phyloP scores from a whole-genome alignment of 2,888 invertebrate genomes.

The Chirona hameri region DNA sequence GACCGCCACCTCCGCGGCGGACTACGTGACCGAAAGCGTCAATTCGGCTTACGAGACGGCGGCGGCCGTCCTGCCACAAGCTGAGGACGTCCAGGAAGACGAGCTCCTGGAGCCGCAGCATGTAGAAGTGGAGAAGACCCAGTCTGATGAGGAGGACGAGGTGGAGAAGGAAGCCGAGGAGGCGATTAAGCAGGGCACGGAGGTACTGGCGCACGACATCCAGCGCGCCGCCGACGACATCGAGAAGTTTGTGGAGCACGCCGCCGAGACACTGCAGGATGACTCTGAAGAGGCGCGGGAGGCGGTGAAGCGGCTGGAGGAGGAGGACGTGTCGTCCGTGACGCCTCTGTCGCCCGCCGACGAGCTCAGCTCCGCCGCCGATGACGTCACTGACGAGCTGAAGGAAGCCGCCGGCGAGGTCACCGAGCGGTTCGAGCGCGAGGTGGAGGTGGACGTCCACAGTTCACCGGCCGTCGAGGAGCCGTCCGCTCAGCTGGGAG shows the following conservation, averaged over 20 bases:
- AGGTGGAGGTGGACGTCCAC: background rate
- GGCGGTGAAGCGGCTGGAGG: background rate
- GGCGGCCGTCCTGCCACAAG: background rate
- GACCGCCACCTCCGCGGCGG: background rate
- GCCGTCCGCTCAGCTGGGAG: background rate
- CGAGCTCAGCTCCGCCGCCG: background rate
- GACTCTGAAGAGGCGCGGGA: background rate
- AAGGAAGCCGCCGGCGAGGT: background rate
- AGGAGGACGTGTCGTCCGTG: background rate
- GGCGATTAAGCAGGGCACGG: background rate
- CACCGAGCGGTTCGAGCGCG: background rate
- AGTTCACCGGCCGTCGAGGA: background rate
- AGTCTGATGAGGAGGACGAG: background rate
- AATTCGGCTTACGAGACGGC: background rate
- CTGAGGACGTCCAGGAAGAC: background rate
- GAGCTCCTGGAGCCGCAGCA: background rate
- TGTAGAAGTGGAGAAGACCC: too few species aligned
- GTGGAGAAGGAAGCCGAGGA: background rate
- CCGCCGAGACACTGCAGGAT: background rate
- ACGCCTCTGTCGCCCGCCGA: background rate
- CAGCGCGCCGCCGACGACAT: background rate
- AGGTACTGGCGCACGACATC: background rate
- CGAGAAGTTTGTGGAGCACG: background rate
- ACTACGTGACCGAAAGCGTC: background rate
- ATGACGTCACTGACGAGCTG: background rate